Conservation (phyloP, 2,888 invertebrate genomes). For the Dermolepida albohirtum region DNA sequence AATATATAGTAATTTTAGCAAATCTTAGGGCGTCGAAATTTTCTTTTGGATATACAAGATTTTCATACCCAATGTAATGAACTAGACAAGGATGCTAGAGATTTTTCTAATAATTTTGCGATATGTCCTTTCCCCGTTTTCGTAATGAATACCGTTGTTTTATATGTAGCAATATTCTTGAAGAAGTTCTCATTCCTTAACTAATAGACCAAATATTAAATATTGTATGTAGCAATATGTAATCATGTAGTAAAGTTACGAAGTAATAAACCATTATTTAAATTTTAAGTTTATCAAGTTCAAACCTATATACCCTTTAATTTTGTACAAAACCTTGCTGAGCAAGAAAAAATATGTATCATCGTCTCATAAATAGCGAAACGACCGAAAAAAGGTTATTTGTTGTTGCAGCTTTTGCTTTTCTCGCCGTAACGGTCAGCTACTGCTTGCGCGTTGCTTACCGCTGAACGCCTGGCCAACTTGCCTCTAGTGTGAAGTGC, state of each 20-base stretch:
- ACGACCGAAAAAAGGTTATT: slow-evolving; percentile 31
- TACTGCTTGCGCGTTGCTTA: slow-evolving; percentile 4
- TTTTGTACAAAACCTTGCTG: slow-evolving; percentile 22
- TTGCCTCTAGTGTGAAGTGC: slow-evolving; percentile 42
- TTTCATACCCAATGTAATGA: too few relatives aligned
- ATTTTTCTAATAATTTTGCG: too few relatives aligned
- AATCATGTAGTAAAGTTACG: slow-evolving; percentile 5
- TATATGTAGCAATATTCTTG: too few relatives aligned
- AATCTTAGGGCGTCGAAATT: too few relatives aligned
- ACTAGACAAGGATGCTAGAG: too few relatives aligned
- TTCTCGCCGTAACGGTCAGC: not conserved
- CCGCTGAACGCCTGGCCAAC: slow-evolving; percentile 1
- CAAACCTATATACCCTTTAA: slow-evolving; percentile 17
- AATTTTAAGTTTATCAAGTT: slow-evolving; percentile 32
- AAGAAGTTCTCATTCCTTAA: too few relatives aligned
- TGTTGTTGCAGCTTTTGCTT: slow-evolving; percentile 19
- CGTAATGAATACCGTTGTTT: too few relatives aligned
- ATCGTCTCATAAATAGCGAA: slow-evolving; percentile 27
- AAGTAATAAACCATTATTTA: slow-evolving; percentile 30
- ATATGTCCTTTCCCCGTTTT: too few relatives aligned
- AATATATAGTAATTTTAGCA: too few relatives aligned
- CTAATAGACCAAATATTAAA: slow-evolving; percentile 5
- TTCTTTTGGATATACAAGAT: too few relatives aligned
- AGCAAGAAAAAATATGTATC: slow-evolving; percentile 22
- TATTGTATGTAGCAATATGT: slow-evolving; percentile 3